Evolutionary conservation across 2,797 vertebrate species (phyloP), one percentile per base, ranked within the genome.

Genomic region (Agapornis canus): DNA sequence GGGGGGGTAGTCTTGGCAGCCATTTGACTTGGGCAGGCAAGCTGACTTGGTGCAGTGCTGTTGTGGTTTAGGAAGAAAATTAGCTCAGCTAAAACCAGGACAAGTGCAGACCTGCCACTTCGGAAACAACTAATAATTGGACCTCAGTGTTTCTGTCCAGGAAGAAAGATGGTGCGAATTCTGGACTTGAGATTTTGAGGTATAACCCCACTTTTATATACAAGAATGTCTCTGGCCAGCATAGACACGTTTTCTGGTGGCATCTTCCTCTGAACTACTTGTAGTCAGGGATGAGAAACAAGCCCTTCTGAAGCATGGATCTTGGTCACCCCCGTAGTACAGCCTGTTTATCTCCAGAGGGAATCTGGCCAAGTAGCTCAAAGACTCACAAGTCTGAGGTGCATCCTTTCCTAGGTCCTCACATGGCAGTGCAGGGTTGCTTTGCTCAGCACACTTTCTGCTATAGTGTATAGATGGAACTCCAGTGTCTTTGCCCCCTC

Each of bases 201-300:
- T 78, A 37, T 60, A 78, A 7, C 22, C 10, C 8, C 31, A 26
- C 39, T 6, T 21, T 7, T 23, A 4, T 2, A 3, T 3, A 1
- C 4, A 5, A 54, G 80, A 76, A 18, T 27, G 14, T 66, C 11
- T 85, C 32, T 43, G 13, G 6, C 9, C 42, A 61, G 10, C 20
- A 16, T 57, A 31, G 26, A 7, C 21, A 60, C 16, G 5, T 18
- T 64, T 26, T 27, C 1, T 47, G 15, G 15, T 91, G 15, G 3
- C 47, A 7, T 32, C 47, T 49, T 86, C 5, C 8, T 87, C 69
- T 81, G 61, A 83, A 26, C 15, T 82, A 45, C 31, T 21, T 70
- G 13, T 43, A 78, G 40, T 69, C 61, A 75, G 20, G 22, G 15
- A 52, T 57, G 45, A 71, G 26, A 72, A 81, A 8, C 11, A 17